phyloP scores from a whole-genome alignment of 2,113 vertebrate species.

The Amphilophus citrinellus region DNA sequence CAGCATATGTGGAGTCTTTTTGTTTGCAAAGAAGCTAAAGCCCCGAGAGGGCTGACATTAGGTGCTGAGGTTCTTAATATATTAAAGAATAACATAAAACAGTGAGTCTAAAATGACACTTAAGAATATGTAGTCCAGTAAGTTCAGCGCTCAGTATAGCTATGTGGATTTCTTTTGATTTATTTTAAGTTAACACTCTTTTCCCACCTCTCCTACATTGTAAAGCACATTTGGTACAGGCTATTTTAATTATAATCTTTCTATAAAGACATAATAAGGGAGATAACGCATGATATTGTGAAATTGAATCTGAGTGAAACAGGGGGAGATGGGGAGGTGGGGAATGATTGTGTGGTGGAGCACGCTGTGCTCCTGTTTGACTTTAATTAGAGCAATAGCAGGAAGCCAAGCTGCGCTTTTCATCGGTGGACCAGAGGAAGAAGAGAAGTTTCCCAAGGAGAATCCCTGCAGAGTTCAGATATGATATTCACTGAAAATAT shows the following conservation, averaged over 20 bases:
- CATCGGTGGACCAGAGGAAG: slow-evolving; percentile 53
- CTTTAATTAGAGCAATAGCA: slow-evolving; percentile 75
- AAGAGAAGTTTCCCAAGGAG: slow-evolving; percentile 47
- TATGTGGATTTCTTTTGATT: not conserved
- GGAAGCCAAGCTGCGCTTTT: slow-evolving; percentile 60
- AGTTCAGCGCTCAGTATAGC: not conserved
- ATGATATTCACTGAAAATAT: slow-evolving; percentile 46
- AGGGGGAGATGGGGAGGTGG: not conserved
- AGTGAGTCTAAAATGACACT: not conserved
- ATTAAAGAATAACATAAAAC: slow-evolving; percentile 17
- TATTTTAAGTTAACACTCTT: not conserved
- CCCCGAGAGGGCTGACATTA: not conserved
- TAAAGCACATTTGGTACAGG: slow-evolving; percentile 24
- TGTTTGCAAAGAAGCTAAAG: slow-evolving; percentile 34
- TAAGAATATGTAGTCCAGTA: slow-evolving; percentile 8
- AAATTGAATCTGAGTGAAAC: slow-evolving; percentile 36
- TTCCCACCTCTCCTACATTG: not conserved
- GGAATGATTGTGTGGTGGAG: slow-evolving; percentile 55
- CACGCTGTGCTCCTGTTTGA: slow-evolving; percentile 64
- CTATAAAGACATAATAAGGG: slow-evolving; percentile 30
- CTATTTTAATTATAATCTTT: slow-evolving; percentile 52
- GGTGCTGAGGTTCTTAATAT: not conserved
- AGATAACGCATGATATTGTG: slow-evolving; percentile 52
- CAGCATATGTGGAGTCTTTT: slow-evolving; percentile 52
- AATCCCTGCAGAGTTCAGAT: slow-evolving; percentile 56